These are phyloP conservation scores for Trypoxylus dichotomus DNA, from an alignment of 1,140 invertebrate genomes.

Conservation along the genomic window DNA sequence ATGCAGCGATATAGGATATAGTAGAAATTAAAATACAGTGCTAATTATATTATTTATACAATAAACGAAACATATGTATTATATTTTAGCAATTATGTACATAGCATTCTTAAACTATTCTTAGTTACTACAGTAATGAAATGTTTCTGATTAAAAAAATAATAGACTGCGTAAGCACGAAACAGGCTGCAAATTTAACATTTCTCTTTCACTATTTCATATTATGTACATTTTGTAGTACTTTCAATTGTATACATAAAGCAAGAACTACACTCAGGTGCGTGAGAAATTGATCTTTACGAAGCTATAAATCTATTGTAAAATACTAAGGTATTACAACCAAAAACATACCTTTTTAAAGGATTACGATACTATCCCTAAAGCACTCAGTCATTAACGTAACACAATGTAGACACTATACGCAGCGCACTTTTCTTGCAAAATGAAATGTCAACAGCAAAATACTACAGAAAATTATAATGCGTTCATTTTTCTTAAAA, in stretches of 20 bases:
- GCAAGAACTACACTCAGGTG: not conserved
- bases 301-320: constrained; percentile 9
- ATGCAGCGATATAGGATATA: too few species aligned
- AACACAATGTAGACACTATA: constrained; percentile 12
- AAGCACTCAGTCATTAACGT: constrained; percentile 12
- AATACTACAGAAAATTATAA: not conserved
- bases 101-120: not conserved
- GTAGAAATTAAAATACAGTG: not conserved
- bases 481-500: not conserved
- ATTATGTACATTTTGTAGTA: not conserved
- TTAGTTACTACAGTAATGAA: too few species aligned
- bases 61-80: too few species aligned
- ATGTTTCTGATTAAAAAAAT: not conserved
- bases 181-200: not conserved
- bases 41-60: not conserved
- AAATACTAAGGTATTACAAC: not conserved
- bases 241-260: not conserved
- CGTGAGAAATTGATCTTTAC: constrained; percentile 1
- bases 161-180: not conserved
- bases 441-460: not conserved
- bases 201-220: constrained; percentile 22
- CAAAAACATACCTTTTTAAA: not conserved
- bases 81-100: not conserved
- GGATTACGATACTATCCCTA: constrained; percentile 20
- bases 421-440: not conserved